Conservation (phyloP, 2,797 vertebrate species). For the Pangasius djambal region DNA sequence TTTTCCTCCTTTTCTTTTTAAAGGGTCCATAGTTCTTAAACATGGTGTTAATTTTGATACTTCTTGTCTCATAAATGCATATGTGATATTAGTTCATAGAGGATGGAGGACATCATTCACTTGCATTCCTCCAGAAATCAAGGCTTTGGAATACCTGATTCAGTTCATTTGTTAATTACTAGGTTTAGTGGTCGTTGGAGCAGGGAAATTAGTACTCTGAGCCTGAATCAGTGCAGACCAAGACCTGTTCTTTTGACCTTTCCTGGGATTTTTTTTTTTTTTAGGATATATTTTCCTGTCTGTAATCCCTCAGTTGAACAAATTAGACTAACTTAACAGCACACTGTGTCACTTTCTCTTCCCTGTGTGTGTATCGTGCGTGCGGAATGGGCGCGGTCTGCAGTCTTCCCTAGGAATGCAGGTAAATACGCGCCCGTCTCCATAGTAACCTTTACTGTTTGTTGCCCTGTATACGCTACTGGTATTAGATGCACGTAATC, state of each 20-base stretch:
- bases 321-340: neutral
- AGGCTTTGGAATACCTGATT: neutral
- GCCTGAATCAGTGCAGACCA: neutral
- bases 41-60: neutral
- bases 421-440: constrained; percentile 64
- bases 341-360: neutral
- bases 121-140: neutral
- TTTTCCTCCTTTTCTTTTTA: neutral
- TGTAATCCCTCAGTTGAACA: neutral
- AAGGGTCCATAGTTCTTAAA: neutral
- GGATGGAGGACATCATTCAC: neutral
- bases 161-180: neutral
- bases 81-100: neutral
- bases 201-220: neutral
- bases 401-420: constrained; percentile 64
- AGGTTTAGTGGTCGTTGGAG: neutral
- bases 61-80: neutral
- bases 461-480: constrained; percentile 58
- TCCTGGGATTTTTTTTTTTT: neutral
- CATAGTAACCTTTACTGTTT: constrained; percentile 61
- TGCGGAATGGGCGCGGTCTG: constrained; percentile 61
- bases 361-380: constrained; percentile 39
- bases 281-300: constrained; percentile 3
- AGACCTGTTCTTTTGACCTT: constrained; percentile 12
- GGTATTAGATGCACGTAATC: constrained; percentile 33